Percentiles rank a stretch among this genome's conserved stretches.
phyloP scores from a whole-genome alignment of 1,140 invertebrate genomes.

The Stegodyphus dumicola region DNA sequence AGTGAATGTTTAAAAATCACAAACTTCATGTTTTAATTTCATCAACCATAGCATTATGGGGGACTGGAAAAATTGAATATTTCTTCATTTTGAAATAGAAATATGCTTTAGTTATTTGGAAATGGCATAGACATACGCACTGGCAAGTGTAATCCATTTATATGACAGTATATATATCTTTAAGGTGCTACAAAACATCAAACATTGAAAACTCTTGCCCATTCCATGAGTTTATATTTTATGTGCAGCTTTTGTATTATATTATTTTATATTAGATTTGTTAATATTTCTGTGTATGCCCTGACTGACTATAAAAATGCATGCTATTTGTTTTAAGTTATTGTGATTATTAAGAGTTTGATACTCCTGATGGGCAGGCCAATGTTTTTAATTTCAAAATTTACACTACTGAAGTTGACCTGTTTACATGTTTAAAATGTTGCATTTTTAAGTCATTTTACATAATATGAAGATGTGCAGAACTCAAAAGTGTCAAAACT shows the following conservation, averaged over 20 bases:
- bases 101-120: no score
- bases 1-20: no score
- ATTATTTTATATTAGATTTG: conserved; percentile 44
- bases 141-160: no score
- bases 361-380: conserved; percentile 13
- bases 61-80: no score
- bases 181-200: conserved; percentile 49
- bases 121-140: no score
- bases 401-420: conserved; percentile 50
- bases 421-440: conserved; percentile 56
- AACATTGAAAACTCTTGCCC: conserved; percentile 24
- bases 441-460: conserved; percentile 57
- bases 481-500: conserved; percentile 48
- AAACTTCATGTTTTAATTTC: no score
- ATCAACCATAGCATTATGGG: no score
- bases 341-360: conserved; percentile 5
- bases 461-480: conserved; percentile 42
- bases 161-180: no score
- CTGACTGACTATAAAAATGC: conserved; percentile 26
- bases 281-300: conserved; percentile 26
- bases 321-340: conserved; percentile 30
- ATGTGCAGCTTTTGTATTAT: conserved; percentile 51
- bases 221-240: conserved; percentile 42
- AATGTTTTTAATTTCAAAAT: conserved; percentile 50
- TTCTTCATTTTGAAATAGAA: no score